These are phyloP conservation scores for Macroramphosus scolopax DNA, from an alignment of 2,797 vertebrate genomes.

Conservation along the genomic window DNA sequence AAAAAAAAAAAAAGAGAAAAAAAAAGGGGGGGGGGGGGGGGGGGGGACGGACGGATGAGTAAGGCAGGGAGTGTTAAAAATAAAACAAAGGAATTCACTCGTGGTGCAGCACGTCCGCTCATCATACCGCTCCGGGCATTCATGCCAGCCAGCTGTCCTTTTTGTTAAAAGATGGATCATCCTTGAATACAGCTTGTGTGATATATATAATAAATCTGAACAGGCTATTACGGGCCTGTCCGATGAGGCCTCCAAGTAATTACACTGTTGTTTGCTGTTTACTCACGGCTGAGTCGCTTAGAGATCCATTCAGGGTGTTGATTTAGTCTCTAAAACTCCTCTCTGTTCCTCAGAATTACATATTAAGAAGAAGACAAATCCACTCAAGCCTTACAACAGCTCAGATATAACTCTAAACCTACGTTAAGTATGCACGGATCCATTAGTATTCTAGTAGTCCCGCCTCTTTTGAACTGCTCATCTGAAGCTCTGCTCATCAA, in stretches of 20 bases:
- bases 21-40: slow-evolving; percentile 34
- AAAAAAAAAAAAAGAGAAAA: background rate
- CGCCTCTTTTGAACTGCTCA: too few species aligned
- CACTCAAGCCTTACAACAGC: too few species aligned
- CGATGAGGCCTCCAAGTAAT: slow-evolving; percentile 62
- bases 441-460: too few species aligned
- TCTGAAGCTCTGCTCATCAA: too few species aligned
- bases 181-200: slow-evolving; percentile 59
- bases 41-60: slow-evolving; percentile 38
- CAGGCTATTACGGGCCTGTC: slow-evolving; percentile 62
- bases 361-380: too few species aligned
- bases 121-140: slow-evolving; percentile 67
- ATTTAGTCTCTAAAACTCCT: too few species aligned
- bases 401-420: too few species aligned
- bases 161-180: slow-evolving; percentile 63
- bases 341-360: too few species aligned
- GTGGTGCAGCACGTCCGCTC: slow-evolving; percentile 69
- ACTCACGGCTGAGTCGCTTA: too few species aligned
- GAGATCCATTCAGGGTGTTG: too few species aligned
- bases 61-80: slow-evolving; percentile 69
- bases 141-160: slow-evolving; percentile 77
- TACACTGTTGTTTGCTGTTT: slow-evolving; percentile 49
- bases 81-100: slow-evolving; percentile 77
- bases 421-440: too few species aligned
- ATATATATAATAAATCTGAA: slow-evolving; percentile 75